These are phyloP conservation scores for Neodiprion virginianus DNA, from an alignment of 1,140 invertebrate genomes.

Conservation along the genomic window DNA sequence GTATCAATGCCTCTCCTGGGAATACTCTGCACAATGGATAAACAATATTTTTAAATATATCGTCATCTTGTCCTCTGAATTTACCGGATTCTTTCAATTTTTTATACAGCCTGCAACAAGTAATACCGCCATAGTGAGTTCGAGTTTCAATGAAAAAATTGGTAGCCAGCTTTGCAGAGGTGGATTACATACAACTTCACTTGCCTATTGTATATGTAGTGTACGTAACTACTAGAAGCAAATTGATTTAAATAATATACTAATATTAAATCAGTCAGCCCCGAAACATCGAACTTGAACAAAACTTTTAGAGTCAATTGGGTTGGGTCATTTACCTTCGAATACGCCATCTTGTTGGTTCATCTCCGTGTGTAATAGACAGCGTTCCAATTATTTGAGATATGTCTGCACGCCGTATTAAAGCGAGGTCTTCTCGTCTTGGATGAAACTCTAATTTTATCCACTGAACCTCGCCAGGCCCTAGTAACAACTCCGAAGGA, in stretches of 20 bases:
- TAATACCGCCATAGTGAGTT: background rate
- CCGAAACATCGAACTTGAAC: slow-evolving; percentile 1
- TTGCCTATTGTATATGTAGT: background rate
- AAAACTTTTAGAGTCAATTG: no score
- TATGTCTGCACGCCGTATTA: slow-evolving; percentile 41
- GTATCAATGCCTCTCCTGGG: slow-evolving; percentile 45
- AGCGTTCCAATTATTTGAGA: slow-evolving; percentile 51
- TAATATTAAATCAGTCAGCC: background rate
- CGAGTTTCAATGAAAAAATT: no score
- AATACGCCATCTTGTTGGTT: slow-evolving; percentile 55
- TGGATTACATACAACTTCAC: background rate
- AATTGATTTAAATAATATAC: no score
- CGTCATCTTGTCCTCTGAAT: slow-evolving; percentile 42
- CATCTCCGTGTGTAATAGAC: slow-evolving; percentile 53
- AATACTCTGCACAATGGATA: slow-evolving; percentile 51
- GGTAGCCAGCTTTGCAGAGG: background rate
- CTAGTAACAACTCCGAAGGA: slow-evolving; percentile 51
- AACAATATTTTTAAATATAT: slow-evolving; percentile 49
- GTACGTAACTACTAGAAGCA: background rate
- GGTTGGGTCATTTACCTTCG: slow-evolving; percentile 42
- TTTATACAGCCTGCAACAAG: slow-evolving; percentile 46
- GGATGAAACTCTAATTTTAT: slow-evolving; percentile 52
- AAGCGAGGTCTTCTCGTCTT: slow-evolving; percentile 48
- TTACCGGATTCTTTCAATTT: slow-evolving; percentile 51
- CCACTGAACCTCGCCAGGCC: slow-evolving; percentile 45